Base-by-base conservation (phyloP, 2,797 vertebrate species). In the Pangasius sanitwongsei region DNA sequence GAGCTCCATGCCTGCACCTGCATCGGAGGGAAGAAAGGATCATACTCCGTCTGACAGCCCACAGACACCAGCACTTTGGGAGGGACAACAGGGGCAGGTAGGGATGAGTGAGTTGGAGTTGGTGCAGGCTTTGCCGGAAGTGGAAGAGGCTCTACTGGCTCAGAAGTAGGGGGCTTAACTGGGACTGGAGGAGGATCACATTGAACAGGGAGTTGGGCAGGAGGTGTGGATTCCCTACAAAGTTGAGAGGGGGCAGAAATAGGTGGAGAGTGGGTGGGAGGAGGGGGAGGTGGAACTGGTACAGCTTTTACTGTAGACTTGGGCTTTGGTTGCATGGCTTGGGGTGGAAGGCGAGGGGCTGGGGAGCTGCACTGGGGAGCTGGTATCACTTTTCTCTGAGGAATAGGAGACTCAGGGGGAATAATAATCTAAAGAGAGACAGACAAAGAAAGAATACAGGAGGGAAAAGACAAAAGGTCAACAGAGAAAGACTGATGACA, bases 1-100 rank as follows among this genome's bases (percentile, higher is more conserved):
- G 70, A 87, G 6, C 81, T 88, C 86, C 95, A 94, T 95, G 96
- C 96, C 96, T 97, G 96, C 92, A 95, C 96, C 97, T 97, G 95
- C 90, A 95, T 90, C 13, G 93, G 92, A 87, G 93, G 92, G 89
- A 95, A 95, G 92, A 96, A 94, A 53, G 93, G 91, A 61, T 95
- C 95, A 59, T 96, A 96, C 34, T 96, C 96, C 0, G 97, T 97
- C 94, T 98, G 97, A 92, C 97, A 97, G 91, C 94, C 96, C 93
- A 97, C 94, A 61, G 97, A 97, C 91, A 95, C 94, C 91, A 95
- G 78, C n/a, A 91, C 78, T 91, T 92, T 96, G 87, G 93, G 63
- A 25, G 85, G 61, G 59, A 85, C 28, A 37, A 86, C 70, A 18
- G 89, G 86, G 55, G 72, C 67, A 80, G 86, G 87, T 28, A 89